A percentile compares a stretch with the other conserved stretches of the same genome.
phyloP scores from a whole-genome alignment of 1,140 invertebrate genomes.

The Globodera ellingtonae region DNA sequence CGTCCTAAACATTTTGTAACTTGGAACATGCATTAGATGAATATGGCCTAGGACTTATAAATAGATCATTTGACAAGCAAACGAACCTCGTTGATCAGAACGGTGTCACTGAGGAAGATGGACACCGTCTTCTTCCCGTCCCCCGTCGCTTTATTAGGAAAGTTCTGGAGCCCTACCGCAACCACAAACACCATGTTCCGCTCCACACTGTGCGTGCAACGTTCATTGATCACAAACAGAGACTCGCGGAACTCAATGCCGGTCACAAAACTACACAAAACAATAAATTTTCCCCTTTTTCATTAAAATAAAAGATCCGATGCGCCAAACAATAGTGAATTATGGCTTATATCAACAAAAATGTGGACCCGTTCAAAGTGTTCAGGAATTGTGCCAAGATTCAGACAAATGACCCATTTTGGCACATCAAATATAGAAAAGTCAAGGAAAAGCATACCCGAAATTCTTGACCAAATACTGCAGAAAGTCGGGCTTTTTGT shows the following conservation, averaged over 20 bases:
- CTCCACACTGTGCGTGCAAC: slow-evolving; percentile 78
- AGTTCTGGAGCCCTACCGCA: slow-evolving; percentile 86
- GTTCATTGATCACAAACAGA: slow-evolving; percentile 85
- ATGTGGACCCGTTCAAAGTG: not conserved
- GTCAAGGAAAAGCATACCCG: slow-evolving; percentile 70
- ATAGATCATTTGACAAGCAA: not conserved
- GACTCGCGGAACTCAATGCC: slow-evolving; percentile 97
- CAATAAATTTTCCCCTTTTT: not conserved
- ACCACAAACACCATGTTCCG: slow-evolving; percentile 96
- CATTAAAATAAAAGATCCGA: not conserved
- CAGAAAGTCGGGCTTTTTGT: slow-evolving; percentile 81
- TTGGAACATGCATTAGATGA: slow-evolving; percentile 4
- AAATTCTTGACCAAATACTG: slow-evolving; percentile 91
- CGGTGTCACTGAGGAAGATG: slow-evolving; percentile 93
- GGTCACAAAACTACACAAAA: slow-evolving; percentile 77
- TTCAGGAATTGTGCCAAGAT: too few species aligned
- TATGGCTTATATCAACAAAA: too few species aligned
- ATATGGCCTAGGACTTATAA: not conserved
- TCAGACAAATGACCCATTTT: too few species aligned
- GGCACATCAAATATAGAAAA: not conserved
- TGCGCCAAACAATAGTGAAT: too few species aligned
- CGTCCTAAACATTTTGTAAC: slow-evolving; percentile 68
- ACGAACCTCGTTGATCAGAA: slow-evolving; percentile 81
- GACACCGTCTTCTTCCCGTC: slow-evolving; percentile 87
- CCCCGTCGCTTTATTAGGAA: slow-evolving; percentile 81